Percentiles rank a stretch among this genome's conserved stretches.
phyloP scores from a whole-genome alignment of 2,113 vertebrate species.

The Pseudorectes ferrugineus region DNA sequence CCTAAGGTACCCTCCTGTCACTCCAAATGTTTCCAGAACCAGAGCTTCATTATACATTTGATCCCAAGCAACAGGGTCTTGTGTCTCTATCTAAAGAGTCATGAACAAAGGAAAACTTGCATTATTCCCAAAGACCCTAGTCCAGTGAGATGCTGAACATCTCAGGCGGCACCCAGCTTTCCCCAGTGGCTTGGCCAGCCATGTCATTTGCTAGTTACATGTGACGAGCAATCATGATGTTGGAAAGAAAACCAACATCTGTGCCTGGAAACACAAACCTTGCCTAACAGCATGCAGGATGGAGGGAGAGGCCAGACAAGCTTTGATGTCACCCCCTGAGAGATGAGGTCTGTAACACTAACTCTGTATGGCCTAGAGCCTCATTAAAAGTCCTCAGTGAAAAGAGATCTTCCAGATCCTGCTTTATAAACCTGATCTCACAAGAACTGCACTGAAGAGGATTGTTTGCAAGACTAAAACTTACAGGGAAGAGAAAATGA shows the following conservation, averaged over 20 bases:
- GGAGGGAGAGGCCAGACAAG: neutral
- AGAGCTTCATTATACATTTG: neutral
- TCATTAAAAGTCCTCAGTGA: neutral
- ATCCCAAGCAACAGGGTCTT: neutral
- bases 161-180: neutral
- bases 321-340: neutral
- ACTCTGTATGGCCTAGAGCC: neutral
- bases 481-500: neutral
- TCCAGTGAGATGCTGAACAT: neutral
- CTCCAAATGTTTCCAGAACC: neutral
- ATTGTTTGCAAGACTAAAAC: neutral
- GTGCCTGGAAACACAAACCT: neutral
- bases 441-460: neutral
- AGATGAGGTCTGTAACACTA: neutral
- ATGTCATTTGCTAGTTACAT: fast-evolving
- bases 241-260: neutral
- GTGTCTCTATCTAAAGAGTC: neutral
- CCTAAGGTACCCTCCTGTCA: neutral
- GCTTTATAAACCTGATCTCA: neutral
- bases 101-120: neutral
- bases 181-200: neutral
- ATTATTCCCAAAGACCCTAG: neutral
- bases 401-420: neutral
- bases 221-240: neutral
- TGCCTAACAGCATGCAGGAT: neutral